Conservation (phyloP, 2,888 invertebrate species). For the Phragmatobia fuliginosa region DNA sequence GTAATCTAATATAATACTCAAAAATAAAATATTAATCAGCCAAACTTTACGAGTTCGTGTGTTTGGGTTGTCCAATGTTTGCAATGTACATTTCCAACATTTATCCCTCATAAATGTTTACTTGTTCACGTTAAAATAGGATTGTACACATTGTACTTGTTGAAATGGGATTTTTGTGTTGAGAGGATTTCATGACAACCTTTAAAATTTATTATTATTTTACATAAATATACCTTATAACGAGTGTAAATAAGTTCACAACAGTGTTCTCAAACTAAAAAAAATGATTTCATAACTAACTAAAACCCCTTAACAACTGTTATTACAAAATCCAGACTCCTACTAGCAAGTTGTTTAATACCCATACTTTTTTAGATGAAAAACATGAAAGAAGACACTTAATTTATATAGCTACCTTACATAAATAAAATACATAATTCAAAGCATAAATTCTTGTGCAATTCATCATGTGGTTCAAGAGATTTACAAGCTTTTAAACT, state of each 20-base stretch:
- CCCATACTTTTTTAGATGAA: too few species aligned
- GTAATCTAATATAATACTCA: conserved; percentile 10
- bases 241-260: too few species aligned
- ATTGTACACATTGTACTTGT: neutral
- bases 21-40: neutral
- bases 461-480: neutral
- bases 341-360: too few species aligned
- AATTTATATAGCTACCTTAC: neutral
- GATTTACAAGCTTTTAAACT: neutral
- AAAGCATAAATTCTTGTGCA: neutral
- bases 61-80: neutral
- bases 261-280: too few species aligned
- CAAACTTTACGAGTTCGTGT: neutral
- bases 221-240: neutral
- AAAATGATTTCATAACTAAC: too few species aligned
- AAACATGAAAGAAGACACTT: too few species aligned
- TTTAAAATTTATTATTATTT: neutral
- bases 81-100: too few species aligned
- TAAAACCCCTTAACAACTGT: too few species aligned
- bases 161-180: neutral
- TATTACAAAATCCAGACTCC: too few species aligned
- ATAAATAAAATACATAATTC: neutral
- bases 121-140: neutral
- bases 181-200: neutral
- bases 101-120: neutral